Percentiles rank a stretch among this genome's conserved stretches.
These are phyloP conservation scores for Lasioglossum lativentre DNA, from an alignment of 2,888 invertebrate genomes.

Conservation along the genomic window DNA sequence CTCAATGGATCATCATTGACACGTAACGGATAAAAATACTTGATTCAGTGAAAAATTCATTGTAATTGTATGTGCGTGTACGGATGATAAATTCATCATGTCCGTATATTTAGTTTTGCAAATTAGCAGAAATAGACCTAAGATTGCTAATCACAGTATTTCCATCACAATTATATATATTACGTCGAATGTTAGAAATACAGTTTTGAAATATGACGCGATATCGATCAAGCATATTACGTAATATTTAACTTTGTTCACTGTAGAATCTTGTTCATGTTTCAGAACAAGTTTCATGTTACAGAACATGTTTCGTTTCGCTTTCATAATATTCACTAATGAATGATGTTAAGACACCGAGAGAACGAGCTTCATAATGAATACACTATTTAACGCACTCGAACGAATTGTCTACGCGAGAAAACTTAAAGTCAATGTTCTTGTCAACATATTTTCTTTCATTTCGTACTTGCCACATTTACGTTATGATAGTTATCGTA, in stretches of 20 bases:
- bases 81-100: conserved; percentile 26
- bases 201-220: conserved; percentile 46
- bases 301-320: conserved; percentile 18
- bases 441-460: conserved; percentile 11
- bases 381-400: conserved; percentile 26
- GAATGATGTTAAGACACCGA: conserved; percentile 36
- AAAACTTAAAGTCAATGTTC: conserved; percentile 21
- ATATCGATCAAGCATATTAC: conserved; percentile 31
- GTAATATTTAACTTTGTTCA: conserved; percentile 26
- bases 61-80: conserved; percentile 55
- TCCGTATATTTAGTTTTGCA: conserved; percentile 35
- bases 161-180: conserved; percentile 53
- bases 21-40: conserved; percentile 48
- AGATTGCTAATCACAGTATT: conserved; percentile 60
- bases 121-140: conserved; percentile 53
- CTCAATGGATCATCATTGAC: conserved; percentile 23
- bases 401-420: conserved; percentile 20
- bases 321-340: conserved; percentile 16
- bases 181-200: conserved; percentile 48
- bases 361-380: conserved; percentile 25
- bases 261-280: conserved; percentile 12
- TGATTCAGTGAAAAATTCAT: conserved; percentile 56
- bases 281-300: conserved; percentile 17
- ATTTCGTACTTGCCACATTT: conserved; percentile 21
- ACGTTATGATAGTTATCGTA: conserved; percentile 15